Base-by-base conservation (phyloP, 2,888 invertebrate species). In the Dynastes grantii region DNA sequence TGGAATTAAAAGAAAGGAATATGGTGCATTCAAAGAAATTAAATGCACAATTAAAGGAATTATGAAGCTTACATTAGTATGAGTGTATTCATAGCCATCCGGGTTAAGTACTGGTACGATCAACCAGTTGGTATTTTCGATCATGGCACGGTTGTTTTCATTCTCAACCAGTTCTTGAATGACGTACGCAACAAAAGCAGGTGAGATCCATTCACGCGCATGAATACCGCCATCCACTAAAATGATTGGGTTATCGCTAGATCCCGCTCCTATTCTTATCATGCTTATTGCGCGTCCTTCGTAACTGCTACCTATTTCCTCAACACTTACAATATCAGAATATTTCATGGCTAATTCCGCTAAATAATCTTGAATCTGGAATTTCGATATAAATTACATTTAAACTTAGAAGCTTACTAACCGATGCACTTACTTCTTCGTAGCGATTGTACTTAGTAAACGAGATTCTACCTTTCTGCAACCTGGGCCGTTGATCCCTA, bases 171-270 rank as follows among this genome's bases (percentile, higher is more conserved):
- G 85, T 85, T 94, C 92, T 80, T 91, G 90, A 79, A 94, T 92
- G 77, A 92, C 90, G 85, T 92, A 94, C 0, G 93, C 88, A 0
- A 92, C 92, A 0, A 92, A 90, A 0, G 93, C 91, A 0, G 93
- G 92, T 0, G 94, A 91, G 78, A 94, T 92, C 95, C 95, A 95
- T 88, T 95, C 95, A 70, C 94, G 91, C 0, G 92, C 91, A 84
- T 93, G 93, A 73, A 93, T 91, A 1, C 91, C 92, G 65, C 90
- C 92, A 80, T 93, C 93, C 29, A 93, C 89, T 80, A 93, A 87
- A 82, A 93, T 90, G 1, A 90, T 88, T 0, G 93, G 93, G 77
- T 92, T 92, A 61, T 90, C 89, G 80, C 87, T 82, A 64, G 88
- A 89, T 11, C 91, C 90, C 16, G 90, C 91, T 2, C 92, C 92